Evolutionary conservation across 64 coral and sea anemone genomes (phyloP).

Genomic region (Hydrozoanthus tunicans): DNA sequence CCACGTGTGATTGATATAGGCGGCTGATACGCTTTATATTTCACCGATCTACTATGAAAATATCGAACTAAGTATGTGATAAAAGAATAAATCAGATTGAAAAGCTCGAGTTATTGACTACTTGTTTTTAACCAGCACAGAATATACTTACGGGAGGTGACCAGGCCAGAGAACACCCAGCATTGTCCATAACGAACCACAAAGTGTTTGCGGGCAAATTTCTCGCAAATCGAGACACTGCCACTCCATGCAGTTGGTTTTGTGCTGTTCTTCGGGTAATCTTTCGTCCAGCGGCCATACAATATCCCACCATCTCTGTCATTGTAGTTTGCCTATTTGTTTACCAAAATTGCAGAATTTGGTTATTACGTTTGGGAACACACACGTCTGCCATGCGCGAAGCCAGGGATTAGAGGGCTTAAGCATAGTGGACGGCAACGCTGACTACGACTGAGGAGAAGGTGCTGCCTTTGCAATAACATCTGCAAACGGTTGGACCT

Average conservation of each 20-base stretch:
- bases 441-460: too few relatives aligned
- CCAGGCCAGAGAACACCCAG: constrained; percentile 93
- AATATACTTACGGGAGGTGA: constrained; percentile 76
- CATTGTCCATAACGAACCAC: constrained; percentile 81
- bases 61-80: too few relatives aligned
- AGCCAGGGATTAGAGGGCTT: too few relatives aligned
- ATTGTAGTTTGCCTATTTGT: constrained; percentile 78
- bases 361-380: too few relatives aligned
- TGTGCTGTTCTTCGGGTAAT: constrained; percentile 74
- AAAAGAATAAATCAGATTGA: too few relatives aligned
- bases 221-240: constrained; percentile 78
- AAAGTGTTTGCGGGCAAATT: constrained; percentile 59
- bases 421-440: too few relatives aligned
- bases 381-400: too few relatives aligned
- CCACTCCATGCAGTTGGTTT: constrained; percentile 71
- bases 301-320: constrained; percentile 83
- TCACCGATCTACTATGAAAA: too few relatives aligned
- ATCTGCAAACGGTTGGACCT: too few relatives aligned
- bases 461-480: too few relatives aligned
- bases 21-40: too few relatives aligned
- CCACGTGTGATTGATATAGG: too few relatives aligned
- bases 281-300: constrained; percentile 70
- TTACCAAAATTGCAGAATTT: neutral
- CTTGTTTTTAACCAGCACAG: neutral
- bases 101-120: neutral